phyloP scores from a whole-genome alignment of 2,888 invertebrate genomes.

The Coenonympha arcania region DNA sequence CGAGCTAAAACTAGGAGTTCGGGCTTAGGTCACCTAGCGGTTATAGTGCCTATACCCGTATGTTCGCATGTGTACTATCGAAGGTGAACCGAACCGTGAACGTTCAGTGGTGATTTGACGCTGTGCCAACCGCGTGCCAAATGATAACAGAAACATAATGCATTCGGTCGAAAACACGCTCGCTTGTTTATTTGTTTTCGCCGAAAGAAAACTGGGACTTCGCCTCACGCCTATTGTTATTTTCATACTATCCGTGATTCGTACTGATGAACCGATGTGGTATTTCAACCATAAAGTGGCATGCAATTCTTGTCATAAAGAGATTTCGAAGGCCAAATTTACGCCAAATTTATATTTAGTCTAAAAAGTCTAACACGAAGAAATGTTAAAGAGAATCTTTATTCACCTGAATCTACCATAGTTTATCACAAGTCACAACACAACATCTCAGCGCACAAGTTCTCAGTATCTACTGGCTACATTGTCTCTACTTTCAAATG shows the following conservation, averaged over 20 bases:
- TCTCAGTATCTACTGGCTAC: too few relatives aligned
- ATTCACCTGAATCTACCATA: too few relatives aligned
- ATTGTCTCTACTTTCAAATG: too few relatives aligned
- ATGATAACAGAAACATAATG: slow-evolving; percentile 38
- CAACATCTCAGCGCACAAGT: too few relatives aligned
- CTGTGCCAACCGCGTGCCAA: slow-evolving; percentile 54
- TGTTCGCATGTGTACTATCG: slow-evolving; percentile 28
- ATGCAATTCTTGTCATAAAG: too few relatives aligned
- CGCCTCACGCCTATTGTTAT: not conserved
- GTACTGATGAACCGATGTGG: not conserved
- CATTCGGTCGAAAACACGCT: slow-evolving; percentile 27
- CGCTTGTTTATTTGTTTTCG: slow-evolving; percentile 24
- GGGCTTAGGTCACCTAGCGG: slow-evolving; percentile 17
- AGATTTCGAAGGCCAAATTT: too few relatives aligned
- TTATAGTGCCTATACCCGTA: too few relatives aligned
- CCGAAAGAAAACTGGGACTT: slow-evolving; percentile 5
- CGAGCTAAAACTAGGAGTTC: slow-evolving; percentile 5
- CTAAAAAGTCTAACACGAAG: too few relatives aligned
- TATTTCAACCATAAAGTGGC: too few relatives aligned
- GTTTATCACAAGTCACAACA: too few relatives aligned
- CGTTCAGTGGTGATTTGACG: slow-evolving; percentile 44
- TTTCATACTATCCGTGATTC: not conserved
- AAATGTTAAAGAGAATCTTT: too few relatives aligned
- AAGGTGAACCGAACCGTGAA: slow-evolving; percentile 57
- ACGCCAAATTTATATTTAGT: too few relatives aligned